A percentile compares a stretch with the other conserved stretches of the same genome.
Evolutionary conservation across 2,888 invertebrate genomes (phyloP).

Genomic region (Xestia rhomboidea): DNA sequence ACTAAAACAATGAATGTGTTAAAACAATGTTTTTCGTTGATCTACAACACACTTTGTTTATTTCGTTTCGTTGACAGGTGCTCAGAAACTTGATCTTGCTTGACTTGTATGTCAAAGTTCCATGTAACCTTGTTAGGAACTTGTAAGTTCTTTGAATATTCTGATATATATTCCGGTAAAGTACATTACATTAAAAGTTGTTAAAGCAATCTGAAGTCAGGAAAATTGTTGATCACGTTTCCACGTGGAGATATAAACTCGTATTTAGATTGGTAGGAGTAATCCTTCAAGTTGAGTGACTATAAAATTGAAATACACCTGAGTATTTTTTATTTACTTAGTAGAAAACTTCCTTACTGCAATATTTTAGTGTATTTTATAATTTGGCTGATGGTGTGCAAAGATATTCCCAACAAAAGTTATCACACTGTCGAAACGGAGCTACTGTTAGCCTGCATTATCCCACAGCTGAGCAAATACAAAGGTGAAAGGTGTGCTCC

Average conservation of each 20-base stretch:
- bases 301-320: neutral
- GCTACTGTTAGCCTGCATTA: too few relatives aligned
- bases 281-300: neutral
- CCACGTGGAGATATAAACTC: neutral
- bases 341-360: neutral
- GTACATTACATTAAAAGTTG: slow-evolving; percentile 41
- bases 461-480: too few relatives aligned
- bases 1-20: neutral
- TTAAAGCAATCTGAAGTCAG: slow-evolving; percentile 18
- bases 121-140: slow-evolving; percentile 25
- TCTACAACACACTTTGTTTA: slow-evolving; percentile 1
- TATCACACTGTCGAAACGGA: neutral
- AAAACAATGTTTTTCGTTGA: neutral
- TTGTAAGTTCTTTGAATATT: slow-evolving; percentile 33
- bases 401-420: neutral
- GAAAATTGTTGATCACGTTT: slow-evolving; percentile 25
- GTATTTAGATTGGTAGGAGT: neutral
- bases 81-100: slow-evolving; percentile 14
- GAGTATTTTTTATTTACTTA: neutral
- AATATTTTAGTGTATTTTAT: neutral
- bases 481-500: too few relatives aligned
- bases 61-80: neutral
- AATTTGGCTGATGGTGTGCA: neutral
- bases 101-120: slow-evolving; percentile 15
- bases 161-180: slow-evolving; percentile 20